A percentile compares a stretch with the other conserved stretches of the same genome.
Evolutionary conservation across 1,140 invertebrate genomes (phyloP).

Genomic region (Papilio polytes): DNA sequence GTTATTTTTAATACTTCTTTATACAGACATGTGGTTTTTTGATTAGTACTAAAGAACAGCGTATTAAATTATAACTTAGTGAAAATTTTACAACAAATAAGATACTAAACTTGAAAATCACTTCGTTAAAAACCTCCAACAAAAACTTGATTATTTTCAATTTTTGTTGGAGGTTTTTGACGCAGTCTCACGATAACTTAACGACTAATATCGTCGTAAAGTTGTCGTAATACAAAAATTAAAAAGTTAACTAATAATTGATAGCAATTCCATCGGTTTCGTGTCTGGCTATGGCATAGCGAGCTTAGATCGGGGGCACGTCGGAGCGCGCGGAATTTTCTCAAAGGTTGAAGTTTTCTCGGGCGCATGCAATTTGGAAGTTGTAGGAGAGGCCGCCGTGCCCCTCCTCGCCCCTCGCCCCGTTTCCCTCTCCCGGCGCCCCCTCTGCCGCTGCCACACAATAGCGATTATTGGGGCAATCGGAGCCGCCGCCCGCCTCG

Average conservation of each 20-base stretch:
- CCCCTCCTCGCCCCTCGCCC: not conserved
- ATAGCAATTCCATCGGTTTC: slow-evolving; percentile 60
- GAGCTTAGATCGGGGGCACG: slow-evolving; percentile 65
- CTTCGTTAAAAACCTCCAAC: not conserved
- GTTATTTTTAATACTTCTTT: not conserved
- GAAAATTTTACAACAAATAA: not conserved
- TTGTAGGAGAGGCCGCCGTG: slow-evolving; percentile 57
- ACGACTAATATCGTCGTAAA: too few relatives aligned
- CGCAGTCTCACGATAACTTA: too few relatives aligned
- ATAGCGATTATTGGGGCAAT: slow-evolving; percentile 81
- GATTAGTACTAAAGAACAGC: too few relatives aligned
- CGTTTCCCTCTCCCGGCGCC: slow-evolving; percentile 38
- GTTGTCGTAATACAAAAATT: not conserved
- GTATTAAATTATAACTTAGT: too few relatives aligned
- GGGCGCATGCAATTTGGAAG: slow-evolving; percentile 71
- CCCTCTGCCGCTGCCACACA: slow-evolving; percentile 55
- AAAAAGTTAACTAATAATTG: slow-evolving; percentile 51
- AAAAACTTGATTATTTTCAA: too few relatives aligned
- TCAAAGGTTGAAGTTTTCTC: slow-evolving; percentile 76
- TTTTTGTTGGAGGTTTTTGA: too few relatives aligned
- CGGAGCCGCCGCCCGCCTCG: slow-evolving; percentile 64
- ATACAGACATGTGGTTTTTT: too few relatives aligned
- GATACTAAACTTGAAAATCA: not conserved
- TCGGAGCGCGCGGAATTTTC: slow-evolving; percentile 68
- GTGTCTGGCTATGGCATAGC: slow-evolving; percentile 58